phyloP scores from a whole-genome alignment of 2,888 invertebrate species.

The Nephrotoma appendiculata region DNA sequence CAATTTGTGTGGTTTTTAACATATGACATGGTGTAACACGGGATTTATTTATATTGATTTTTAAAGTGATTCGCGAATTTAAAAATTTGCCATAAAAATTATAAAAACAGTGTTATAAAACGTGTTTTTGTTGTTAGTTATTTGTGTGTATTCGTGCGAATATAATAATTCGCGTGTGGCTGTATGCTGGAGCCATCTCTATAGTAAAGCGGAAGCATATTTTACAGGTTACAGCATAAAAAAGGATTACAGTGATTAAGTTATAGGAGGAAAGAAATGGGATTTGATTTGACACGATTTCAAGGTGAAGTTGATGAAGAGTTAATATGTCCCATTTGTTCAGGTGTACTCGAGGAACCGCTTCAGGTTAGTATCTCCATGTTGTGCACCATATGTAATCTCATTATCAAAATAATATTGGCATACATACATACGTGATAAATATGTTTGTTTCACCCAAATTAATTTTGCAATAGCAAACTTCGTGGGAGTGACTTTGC shows the following conservation, averaged over 20 bases:
- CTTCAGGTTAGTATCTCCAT: constrained; percentile 53
- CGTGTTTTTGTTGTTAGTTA: not conserved
- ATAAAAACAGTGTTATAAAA: not conserved
- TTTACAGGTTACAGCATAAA: not conserved
- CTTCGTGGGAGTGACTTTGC: not conserved
- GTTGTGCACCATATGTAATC: not conserved
- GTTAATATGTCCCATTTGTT: constrained; percentile 90
- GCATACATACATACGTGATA: not conserved
- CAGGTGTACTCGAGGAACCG: constrained; percentile 88
- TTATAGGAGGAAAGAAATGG: constrained; percentile 44
- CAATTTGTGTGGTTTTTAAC: not conserved
- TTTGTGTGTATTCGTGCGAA: not conserved
- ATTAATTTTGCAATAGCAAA: not conserved
- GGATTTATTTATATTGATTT: not conserved
- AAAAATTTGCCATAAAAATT: not conserved
- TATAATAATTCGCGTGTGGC: not conserved
- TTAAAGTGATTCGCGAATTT: not conserved
- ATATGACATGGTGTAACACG: not conserved
- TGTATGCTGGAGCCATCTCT: not conserved
- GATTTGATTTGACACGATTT: constrained; percentile 87
- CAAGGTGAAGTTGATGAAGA: constrained; percentile 95
- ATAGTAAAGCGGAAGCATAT: not conserved
- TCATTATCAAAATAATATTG: not conserved
- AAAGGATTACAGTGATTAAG: not conserved
- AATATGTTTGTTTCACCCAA: not conserved